These are phyloP conservation scores for Euwallacea similis DNA, from an alignment of 1,140 invertebrate species.

Conservation along the genomic window DNA sequence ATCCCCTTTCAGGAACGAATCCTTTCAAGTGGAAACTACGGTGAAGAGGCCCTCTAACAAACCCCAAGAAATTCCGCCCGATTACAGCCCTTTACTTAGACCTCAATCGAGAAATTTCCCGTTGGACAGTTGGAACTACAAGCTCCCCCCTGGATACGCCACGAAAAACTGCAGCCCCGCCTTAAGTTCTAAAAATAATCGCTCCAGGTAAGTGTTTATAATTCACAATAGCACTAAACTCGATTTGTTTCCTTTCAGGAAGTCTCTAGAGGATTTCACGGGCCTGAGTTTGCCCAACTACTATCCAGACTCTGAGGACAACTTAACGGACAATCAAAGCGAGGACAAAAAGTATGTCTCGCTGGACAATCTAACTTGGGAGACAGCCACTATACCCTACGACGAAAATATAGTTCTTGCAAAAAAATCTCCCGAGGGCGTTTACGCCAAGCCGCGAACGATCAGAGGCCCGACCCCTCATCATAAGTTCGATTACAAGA, in stretches of 20 bases:
- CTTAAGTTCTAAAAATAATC: background rate
- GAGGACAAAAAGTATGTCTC: conserved; percentile 35
- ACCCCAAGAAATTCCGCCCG: conserved; percentile 24
- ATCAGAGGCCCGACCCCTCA: conserved; percentile 49
- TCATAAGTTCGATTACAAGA: conserved; percentile 33
- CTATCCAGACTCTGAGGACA: conserved; percentile 54
- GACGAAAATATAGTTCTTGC: conserved; percentile 51
- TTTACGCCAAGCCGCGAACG: conserved; percentile 44
- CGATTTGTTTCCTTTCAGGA: conserved; percentile 15
- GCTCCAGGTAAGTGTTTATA: background rate
- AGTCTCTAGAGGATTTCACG: conserved; percentile 41
- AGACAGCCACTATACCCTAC: conserved; percentile 46
- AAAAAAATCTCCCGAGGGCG: conserved; percentile 42
- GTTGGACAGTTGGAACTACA: conserved; percentile 5
- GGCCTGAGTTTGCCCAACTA: conserved; percentile 53
- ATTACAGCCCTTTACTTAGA: conserved; percentile 20
- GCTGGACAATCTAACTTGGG: conserved; percentile 38
- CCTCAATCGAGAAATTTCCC: conserved; percentile 9
- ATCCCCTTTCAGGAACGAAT: conserved; percentile 18
- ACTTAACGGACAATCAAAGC: conserved; percentile 52
- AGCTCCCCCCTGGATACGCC: conserved; percentile 14
- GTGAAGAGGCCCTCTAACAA: conserved; percentile 3
- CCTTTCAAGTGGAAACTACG: conserved; percentile 8
- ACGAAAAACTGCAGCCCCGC: conserved; percentile 8
- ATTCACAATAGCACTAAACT: background rate